phyloP scores from a whole-genome alignment of 1,140 invertebrate species.

The Drusus annulatus region DNA sequence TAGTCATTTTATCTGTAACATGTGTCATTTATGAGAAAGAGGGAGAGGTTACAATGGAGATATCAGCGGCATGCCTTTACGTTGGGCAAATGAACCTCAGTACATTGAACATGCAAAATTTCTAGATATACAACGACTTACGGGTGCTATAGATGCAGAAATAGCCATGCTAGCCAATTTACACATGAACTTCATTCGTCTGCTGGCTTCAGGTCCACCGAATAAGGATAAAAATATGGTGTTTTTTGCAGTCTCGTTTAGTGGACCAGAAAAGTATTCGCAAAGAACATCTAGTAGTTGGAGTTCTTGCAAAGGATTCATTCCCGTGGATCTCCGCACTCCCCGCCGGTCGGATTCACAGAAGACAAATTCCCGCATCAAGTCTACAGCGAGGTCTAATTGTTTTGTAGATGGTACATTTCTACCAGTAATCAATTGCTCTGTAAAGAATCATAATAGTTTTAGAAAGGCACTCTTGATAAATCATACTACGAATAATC shows the following conservation, averaged over 20 bases:
- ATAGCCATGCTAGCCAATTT: conserved; percentile 85
- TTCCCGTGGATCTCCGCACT: conserved; percentile 68
- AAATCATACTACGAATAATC: too few species aligned
- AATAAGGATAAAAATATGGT: conserved; percentile 86
- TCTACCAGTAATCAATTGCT: conserved; percentile 67
- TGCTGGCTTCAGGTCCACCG: conserved; percentile 77
- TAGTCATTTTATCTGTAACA: too few species aligned
- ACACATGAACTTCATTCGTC: conserved; percentile 80
- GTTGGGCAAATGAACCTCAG: too few species aligned
- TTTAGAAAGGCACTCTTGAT: too few species aligned
- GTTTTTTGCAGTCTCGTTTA: conserved; percentile 82
- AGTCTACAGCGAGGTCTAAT: conserved; percentile 76
- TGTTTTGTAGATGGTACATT: conserved; percentile 67
- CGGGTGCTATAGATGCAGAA: conserved; percentile 79
- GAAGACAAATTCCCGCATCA: conserved; percentile 88
- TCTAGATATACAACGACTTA: conserved; percentile 57
- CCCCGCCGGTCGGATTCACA: conserved; percentile 81
- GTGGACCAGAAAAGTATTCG: conserved; percentile 80
- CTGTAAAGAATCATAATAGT: conserved; percentile 59
- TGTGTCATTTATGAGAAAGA: too few species aligned
- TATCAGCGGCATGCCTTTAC: too few species aligned
- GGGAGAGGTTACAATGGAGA: too few species aligned
- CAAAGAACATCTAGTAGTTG: conserved; percentile 83
- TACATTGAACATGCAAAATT: too few species aligned
- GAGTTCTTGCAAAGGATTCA: conserved; percentile 80